Base-by-base conservation (phyloP, 2,113 vertebrate genomes). In the Trematocara unimaculatum region DNA sequence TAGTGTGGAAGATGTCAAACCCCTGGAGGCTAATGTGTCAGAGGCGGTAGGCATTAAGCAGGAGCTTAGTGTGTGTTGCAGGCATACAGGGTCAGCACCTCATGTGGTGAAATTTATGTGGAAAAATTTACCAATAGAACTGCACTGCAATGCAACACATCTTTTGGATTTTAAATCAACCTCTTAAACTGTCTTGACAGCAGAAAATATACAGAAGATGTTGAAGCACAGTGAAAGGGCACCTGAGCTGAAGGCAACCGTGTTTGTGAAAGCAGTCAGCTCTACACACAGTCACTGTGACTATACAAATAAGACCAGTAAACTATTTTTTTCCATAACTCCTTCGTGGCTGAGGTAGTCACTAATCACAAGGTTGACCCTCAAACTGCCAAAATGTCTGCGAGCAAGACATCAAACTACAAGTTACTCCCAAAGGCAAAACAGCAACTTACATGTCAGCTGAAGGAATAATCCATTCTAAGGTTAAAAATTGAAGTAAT, bases 1-100 rank as follows among this genome's bases (percentile, higher is more conserved):
- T 84, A 14, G 72, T 83, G 88, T 84, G 79, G 54, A 84, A 62
- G 81, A 90, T 83, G 93, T 86, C 88, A 84, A 89, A 86, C 70
- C 90, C 74, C 84, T 26, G 18, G 87, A 94, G 90, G 92, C 90
- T 90, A 29, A 79, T 31, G 90, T 94, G 89, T 88, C 93, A 91
- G 84, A 85, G 87, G 83, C 8, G 14, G 40, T 51, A 31, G 84
- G 88, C 60, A 86, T 77, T 56, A 81, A 80, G 84, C 54, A 23
- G 70, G 47, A 86, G 92, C 38, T 87, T 40, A 81, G 88, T 60
- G 60, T 81, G 45, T 92, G 86, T 38, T 54, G 20, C 38, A 89
- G 81, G 83, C 74, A 42, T 15, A 58, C 85, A 87, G 93, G 92
- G 93, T 92, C 88, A 85, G 40, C 51, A 74, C 85, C 54, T 81